These are phyloP conservation scores for Chaetops frenatus DNA, from an alignment of 2,113 vertebrate genomes.

Conservation along the genomic window DNA sequence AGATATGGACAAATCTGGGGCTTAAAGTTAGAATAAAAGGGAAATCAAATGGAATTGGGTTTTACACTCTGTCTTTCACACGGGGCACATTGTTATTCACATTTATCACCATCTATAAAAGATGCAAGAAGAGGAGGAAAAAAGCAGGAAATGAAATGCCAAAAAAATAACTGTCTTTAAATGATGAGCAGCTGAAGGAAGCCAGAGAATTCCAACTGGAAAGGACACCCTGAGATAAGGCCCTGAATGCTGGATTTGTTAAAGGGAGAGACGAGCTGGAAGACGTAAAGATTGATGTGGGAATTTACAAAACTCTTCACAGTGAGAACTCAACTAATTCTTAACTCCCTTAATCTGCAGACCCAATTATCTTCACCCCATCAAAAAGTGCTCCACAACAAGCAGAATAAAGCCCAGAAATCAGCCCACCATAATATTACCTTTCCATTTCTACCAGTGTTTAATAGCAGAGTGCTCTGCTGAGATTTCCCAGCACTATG, in stretches of 20 bases:
- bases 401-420: not conserved
- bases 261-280: not conserved
- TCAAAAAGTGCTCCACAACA: not conserved
- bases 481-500: constrained; percentile 22
- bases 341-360: constrained; percentile 3
- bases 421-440: not conserved
- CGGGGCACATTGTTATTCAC: constrained; percentile 46
- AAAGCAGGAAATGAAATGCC: constrained; percentile 60
- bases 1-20: constrained; percentile 26
- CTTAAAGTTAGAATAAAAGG: constrained; percentile 47
- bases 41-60: constrained; percentile 16
- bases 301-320: constrained; percentile 5
- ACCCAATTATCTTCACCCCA: constrained; percentile 8
- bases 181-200: constrained; percentile 42
- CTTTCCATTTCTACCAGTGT: not conserved
- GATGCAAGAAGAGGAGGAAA: constrained; percentile 25
- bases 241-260: not conserved
- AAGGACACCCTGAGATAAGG: constrained; percentile 16
- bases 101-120: constrained; percentile 60
- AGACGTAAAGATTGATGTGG: not conserved
- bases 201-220: not conserved
- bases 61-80: constrained; percentile 39
- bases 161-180: constrained; percentile 46
- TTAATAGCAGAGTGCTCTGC: constrained; percentile 29
- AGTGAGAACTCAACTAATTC: not conserved